Evolutionary conservation across 2,113 vertebrate genomes (phyloP).

Genomic region (Elgaria multicarinata): DNA sequence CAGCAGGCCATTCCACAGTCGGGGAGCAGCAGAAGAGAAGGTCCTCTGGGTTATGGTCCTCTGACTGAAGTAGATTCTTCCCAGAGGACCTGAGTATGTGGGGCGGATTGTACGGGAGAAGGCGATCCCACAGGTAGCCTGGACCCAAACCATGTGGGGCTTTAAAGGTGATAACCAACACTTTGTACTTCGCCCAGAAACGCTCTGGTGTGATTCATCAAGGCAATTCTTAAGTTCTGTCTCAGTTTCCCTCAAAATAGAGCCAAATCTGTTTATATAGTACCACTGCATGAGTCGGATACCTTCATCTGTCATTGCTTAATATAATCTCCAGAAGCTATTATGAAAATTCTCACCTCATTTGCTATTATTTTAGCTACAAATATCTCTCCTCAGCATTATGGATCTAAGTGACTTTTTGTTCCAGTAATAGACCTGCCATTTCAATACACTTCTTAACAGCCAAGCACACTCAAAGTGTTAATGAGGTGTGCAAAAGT

Average conservation of each 20-base stretch:
- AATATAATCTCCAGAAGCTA: conserved; percentile 46
- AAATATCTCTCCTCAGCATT: conserved; percentile 37
- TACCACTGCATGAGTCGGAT: not conserved
- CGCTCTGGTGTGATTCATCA: not conserved
- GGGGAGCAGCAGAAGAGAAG: too few species aligned
- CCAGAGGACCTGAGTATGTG: too few species aligned
- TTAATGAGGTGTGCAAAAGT: conserved; percentile 69
- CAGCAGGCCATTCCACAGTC: too few species aligned
- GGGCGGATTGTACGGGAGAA: too few species aligned
- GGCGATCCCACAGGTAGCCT: too few species aligned
- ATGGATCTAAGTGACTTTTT: conserved; percentile 56
- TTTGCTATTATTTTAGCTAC: conserved; percentile 60
- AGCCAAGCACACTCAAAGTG: conserved; percentile 56
- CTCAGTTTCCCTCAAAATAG: not conserved
- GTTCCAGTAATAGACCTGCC: conserved; percentile 51
- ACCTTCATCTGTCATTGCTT: conserved; percentile 36
- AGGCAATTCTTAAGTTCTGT: not conserved
- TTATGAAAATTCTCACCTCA: conserved; percentile 48
- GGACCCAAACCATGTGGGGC: too few species aligned
- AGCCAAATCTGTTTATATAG: not conserved
- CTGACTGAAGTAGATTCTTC: too few species aligned
- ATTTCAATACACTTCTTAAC: conserved; percentile 44
- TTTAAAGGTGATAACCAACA: too few species aligned
- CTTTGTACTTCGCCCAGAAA: too few species aligned
- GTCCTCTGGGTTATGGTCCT: too few species aligned